Base-by-base conservation (phyloP, 2,888 invertebrate species). In the Theodoxus fluviatilis region DNA sequence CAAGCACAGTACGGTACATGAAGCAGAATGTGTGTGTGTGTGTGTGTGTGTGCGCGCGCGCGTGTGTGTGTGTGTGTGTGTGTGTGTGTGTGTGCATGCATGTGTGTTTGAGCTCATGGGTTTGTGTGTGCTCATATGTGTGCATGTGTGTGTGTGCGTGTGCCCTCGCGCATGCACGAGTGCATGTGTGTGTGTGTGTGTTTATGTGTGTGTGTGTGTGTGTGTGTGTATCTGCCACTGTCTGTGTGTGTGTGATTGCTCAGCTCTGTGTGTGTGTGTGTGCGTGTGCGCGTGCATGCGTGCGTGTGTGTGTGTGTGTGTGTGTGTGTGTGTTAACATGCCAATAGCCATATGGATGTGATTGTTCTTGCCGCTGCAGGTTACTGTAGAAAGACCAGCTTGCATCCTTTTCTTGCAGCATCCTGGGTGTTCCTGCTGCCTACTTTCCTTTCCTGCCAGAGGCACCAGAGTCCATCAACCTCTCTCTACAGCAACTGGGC, bases 271-370 rank as follows among this genome's bases (percentile, higher is more conserved):
- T n/a, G 28, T 22, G 18, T 22, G 22, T 65, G 31, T 65, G 7
- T 9, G 28, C 9, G 18, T 64, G 31, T 1, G 37, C 28, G 63
- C 25, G 1, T 9, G 9, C 15, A 4, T 25, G 22, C 28, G 64
- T 25, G 2, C 3, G 25, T 43, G 25, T 49, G 67, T 80, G 63
- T 77, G 77, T 9, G 61, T 80, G 3, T 78, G 77, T 67, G 59
- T 77, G 25, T 40, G 71, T 38, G 71, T 71, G 52, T 70, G 71
- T 35, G 43, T 73, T 40, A 49, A 72, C 40, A 55, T 78, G n/a
- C 80, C 79, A 38, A n/a, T 40, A 25, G 15, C 25, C 18, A 25
- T 33, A 22, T 28, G 4, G 18, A 4, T 37, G 18, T 49, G 25
- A 9, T 22, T 63, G n/a, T 12, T 59, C 1, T 18, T 28, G 22